A percentile compares a stretch with the other conserved stretches of the same genome.
These are phyloP conservation scores for Drosophila neotestacea DNA, from an alignment of 2,888 invertebrate species.

Conservation along the genomic window DNA sequence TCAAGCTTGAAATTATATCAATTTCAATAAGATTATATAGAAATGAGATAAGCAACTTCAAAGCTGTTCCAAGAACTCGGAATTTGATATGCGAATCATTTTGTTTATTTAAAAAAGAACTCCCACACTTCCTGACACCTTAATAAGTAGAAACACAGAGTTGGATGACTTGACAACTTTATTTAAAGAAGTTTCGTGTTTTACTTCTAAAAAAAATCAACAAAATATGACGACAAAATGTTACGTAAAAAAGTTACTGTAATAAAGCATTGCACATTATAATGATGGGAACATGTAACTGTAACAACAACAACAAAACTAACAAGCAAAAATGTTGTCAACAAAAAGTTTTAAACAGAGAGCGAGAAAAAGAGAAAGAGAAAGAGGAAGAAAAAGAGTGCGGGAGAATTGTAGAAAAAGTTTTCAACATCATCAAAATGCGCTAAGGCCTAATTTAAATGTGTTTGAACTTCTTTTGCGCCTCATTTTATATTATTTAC, in stretches of 20 bases:
- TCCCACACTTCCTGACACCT: slow-evolving; percentile 40
- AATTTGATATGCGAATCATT: slow-evolving; percentile 50
- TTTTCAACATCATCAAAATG: slow-evolving; percentile 73
- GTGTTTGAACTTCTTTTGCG: slow-evolving; percentile 69
- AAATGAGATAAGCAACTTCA: slow-evolving; percentile 1
- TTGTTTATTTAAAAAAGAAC: slow-evolving; percentile 21
- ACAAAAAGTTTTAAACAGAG: slow-evolving; percentile 59
- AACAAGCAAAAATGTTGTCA: slow-evolving; percentile 65
- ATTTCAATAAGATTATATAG: slow-evolving; percentile 3
- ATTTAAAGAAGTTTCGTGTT: slow-evolving; percentile 44
- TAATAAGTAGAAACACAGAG: slow-evolving; percentile 6
- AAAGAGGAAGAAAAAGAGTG: background rate
- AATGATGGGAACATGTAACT: slow-evolving; percentile 71
- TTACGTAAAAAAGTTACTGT: slow-evolving; percentile 57
- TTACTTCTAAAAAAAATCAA: slow-evolving; percentile 18
- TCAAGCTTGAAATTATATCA: background rate
- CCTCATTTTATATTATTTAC: slow-evolving; percentile 61
- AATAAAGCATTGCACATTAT: slow-evolving; percentile 66
- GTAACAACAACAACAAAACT: slow-evolving; percentile 47
- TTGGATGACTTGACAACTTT: slow-evolving; percentile 54
- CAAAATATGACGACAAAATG: slow-evolving; percentile 43
- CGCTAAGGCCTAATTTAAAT: slow-evolving; percentile 75
- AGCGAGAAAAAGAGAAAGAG: background rate
- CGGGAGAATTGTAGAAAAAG: slow-evolving; percentile 40
- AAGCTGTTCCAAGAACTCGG: background rate